Base-by-base conservation (phyloP, 2,888 invertebrate species). In the Melanostoma scalare region DNA sequence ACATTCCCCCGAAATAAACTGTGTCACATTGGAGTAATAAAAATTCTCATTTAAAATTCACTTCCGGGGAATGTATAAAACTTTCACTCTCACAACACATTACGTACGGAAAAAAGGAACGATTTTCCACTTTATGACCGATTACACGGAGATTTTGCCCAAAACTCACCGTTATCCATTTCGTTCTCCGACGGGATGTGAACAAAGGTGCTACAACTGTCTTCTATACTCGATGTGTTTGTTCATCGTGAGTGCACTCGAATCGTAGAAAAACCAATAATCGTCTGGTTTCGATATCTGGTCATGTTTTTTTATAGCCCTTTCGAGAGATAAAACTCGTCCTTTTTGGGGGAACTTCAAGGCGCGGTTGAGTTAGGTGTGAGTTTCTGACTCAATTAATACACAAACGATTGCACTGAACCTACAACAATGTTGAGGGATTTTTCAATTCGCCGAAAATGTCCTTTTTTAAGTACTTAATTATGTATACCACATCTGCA, bases 81-180 rank as follows among this genome's bases (percentile, higher is more conserved):
- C 77, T 63, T 69, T 78, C 73, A 52, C 73, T 74, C 52, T 63
- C 20, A 4, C 10, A 68, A 44, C 30, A 40, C 30, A 40, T 31
- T 31, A 60, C 20, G 20, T 20, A 60, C 20, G 6, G 35, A 3
- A 42, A 35, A 50, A 40, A 46, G 38, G 56, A 40, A 56, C 50
- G 63, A 63, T 65, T 67, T 61, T 36, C 48, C 20, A 68, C 40
- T 74, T 76, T 60, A 76, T 42, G 36, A 71, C n/a, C 68, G 68
- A 74, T 76, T 76, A 65, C 67, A 58, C 20, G 55, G 35, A 67
- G 58, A 60, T 52, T 69, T 58, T 50, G 35, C 44, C n/a, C 61
- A 61, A 71, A 56, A 82, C 82, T 82, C 46, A 82, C 82, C 73
- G 78, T 69, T 82, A 82, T 82, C 82, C 82, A 82, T 82, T 73